A percentile compares a stretch with the other conserved stretches of the same genome.
Conservation (phyloP, 2,888 invertebrate species). For the Hyalella azteca region DNA sequence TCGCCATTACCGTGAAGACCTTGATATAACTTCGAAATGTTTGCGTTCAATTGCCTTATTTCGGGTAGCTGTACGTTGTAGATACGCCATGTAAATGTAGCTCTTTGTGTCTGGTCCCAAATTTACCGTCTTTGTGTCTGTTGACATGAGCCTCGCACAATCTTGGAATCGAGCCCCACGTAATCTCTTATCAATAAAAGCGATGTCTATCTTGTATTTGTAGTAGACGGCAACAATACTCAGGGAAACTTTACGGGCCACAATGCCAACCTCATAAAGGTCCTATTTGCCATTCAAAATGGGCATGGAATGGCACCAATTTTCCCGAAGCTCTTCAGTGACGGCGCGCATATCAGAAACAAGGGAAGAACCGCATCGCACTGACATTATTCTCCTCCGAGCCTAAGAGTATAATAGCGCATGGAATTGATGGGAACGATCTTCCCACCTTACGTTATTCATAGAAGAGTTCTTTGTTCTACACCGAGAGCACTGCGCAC, state of each 20-base stretch:
- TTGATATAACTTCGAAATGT: too few species aligned
- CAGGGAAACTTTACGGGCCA: not conserved
- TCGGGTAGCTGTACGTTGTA: too few species aligned
- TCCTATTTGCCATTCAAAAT: not conserved
- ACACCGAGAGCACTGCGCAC: not conserved
- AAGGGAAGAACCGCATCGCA: not conserved
- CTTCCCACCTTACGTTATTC: not conserved
- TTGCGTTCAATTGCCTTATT: too few species aligned
- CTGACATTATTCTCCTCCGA: not conserved
- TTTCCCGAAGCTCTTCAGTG: too few species aligned
- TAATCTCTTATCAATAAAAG: not conserved
- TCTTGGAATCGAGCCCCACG: not conserved
- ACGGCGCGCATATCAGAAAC: not conserved
- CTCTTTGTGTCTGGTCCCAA: too few species aligned
- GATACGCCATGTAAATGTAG: too few species aligned
- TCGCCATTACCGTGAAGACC: too few species aligned
- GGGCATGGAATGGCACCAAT: conserved; percentile 10
- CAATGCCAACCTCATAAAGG: not conserved
- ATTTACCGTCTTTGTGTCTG: too few species aligned
- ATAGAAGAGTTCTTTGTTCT: conserved; percentile 12
- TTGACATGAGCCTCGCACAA: not conserved
- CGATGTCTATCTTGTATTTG: not conserved
- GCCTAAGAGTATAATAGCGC: too few species aligned
- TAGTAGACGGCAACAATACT: not conserved
- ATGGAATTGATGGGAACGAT: too few species aligned